A percentile compares a stretch with the other conserved stretches of the same genome.
Conservation (phyloP, 2,113 vertebrate species). For the Aptenodytes forsteri region DNA sequence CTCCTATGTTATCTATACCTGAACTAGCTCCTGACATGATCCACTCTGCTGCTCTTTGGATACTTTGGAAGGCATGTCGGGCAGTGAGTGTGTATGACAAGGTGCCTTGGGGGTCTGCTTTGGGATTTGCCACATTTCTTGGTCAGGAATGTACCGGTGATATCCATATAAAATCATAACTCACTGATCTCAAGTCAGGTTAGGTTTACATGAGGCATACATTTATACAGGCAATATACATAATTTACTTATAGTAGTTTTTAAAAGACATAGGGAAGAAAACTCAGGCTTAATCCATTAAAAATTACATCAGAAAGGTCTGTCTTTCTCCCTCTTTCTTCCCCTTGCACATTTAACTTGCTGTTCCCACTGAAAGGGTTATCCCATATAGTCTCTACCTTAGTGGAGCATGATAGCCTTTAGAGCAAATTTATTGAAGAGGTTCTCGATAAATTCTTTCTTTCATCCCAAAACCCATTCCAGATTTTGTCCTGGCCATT, state of each 20-base stretch:
- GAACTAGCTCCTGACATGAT: background rate
- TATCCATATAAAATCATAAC: background rate
- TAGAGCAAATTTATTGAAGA: background rate
- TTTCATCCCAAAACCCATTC: background rate
- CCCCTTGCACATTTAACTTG: background rate
- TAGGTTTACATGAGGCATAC: background rate
- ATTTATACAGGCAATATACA: background rate
- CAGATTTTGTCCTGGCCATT: background rate
- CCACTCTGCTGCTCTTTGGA: background rate
- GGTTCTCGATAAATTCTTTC: background rate
- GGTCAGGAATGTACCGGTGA: background rate
- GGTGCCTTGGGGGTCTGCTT: background rate
- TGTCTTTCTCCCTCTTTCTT: background rate
- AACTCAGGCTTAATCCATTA: background rate
- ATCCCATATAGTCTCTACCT: background rate
- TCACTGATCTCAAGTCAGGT: background rate
- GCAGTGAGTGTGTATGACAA: background rate
- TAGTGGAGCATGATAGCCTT: background rate
- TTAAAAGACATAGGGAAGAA: background rate
- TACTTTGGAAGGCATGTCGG: background rate
- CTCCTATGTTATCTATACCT: background rate
- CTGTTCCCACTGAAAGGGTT: background rate
- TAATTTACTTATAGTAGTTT: background rate
- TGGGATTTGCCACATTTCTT: background rate
- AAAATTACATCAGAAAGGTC: background rate